Evolutionary conservation across 2,888 invertebrate genomes (phyloP), one percentile per base, ranked within the genome.

Genomic region (Protodeltote pygarga): DNA sequence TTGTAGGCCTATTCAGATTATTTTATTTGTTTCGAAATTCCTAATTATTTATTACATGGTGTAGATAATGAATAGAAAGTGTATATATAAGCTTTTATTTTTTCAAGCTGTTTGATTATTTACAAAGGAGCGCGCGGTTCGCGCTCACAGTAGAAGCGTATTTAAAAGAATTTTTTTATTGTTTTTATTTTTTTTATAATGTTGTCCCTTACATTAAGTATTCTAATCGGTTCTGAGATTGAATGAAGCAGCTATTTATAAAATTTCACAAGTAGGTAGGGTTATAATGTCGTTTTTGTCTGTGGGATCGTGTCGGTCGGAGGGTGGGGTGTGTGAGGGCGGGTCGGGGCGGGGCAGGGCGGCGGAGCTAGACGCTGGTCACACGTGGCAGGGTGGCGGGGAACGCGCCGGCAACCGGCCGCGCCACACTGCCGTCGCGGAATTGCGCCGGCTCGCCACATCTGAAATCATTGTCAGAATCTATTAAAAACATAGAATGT

Each of bases 351-450:
- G 76, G 57, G 48, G 45, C 54, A 64, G 51, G 51, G 47, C 42
- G 41, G 41, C 47, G 37, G 25, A 33, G 31, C 28, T 42, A 34
- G 68, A 59, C 55, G 73, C 60, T 61, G 65, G 71, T 86, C 77
- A 83, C 77, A 88, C 85, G 78, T 82, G 83, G 81, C 85, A 83
- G 62, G 85, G 81, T 42, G 87, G 88, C 71, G 85, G 88, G 65
- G 83, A 83, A 73, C 86, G 87, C 71, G 84, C 82, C 61, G 85
- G 81, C 68, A 85, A 70, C 47, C 87, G 81, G 55, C 85, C 86
- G 59, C 87, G 86, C 87, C 88, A 87, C 69, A 83, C 81, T 42
- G 76, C 73, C 65, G 61, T 74, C 66, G 67, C 81, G 67, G 62
- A 61, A 46, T 72, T 72, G 70, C 78, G 74, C 77, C 77, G 73